A percentile compares a stretch with the other conserved stretches of the same genome.
Evolutionary conservation across 2,113 vertebrate species (phyloP).

Genomic region (Sprattus sprattus): DNA sequence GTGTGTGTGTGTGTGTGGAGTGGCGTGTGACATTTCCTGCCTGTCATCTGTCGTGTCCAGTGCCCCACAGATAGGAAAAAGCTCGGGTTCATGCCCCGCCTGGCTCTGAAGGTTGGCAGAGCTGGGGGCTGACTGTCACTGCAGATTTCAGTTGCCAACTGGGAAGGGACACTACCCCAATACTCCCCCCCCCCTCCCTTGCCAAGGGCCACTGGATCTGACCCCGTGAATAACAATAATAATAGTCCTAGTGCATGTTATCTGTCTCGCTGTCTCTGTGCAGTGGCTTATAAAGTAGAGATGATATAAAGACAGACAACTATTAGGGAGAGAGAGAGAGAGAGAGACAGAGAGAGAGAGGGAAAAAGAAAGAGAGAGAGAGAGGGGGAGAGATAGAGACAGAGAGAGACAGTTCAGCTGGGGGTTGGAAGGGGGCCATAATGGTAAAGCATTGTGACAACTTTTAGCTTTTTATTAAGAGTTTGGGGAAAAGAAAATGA

Average conservation of each 20-base stretch:
- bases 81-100: background rate
- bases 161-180: background rate
- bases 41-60: background rate
- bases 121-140: background rate
- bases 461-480: background rate
- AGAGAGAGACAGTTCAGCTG: background rate
- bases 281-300: background rate
- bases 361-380: background rate
- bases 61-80: background rate
- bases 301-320: background rate
- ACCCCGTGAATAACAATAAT: too few species aligned
- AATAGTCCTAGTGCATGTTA: background rate
- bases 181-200: too few species aligned
- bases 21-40: background rate
- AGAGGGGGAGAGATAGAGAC: background rate
- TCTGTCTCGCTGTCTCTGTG: background rate
- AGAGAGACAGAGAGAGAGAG: background rate
- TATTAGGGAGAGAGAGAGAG: background rate
- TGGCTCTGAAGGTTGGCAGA: background rate
- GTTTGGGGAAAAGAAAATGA: background rate
- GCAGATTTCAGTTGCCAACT: background rate
- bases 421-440: too few species aligned
- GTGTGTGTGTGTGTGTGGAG: background rate
- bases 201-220: too few species aligned
- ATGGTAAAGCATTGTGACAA: background rate